Base-by-base conservation (phyloP, 2,888 invertebrate genomes). In the Limnephilus marmoratus region DNA sequence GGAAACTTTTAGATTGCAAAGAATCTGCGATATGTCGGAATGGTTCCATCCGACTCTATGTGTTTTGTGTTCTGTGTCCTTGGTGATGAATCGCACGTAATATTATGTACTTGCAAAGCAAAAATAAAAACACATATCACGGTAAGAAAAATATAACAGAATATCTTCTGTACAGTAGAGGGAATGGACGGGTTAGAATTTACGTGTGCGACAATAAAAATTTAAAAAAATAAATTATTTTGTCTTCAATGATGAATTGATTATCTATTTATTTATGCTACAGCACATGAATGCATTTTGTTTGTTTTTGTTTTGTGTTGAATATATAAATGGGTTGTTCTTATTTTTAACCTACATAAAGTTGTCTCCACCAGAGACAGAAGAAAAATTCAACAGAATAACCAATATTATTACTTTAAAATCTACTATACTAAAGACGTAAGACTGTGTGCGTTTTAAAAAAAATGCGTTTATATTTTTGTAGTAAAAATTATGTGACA, bases 151-250 rank as follows among this genome's bases (percentile, higher is more conserved):
- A 31, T 18, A 34, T 82, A 34, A 68, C 68, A 24, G 68, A 68
- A 24, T 68, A 68, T 68, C 68, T 68, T 68, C 68, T 68, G 68
- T 68, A 68, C n/a, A 68, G 68, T 68, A 68, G 68, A 68, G 68
- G 24, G 2, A 24, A 68, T 68, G 68, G 68, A 24, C 9, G 68
- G 68, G 68, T 68, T 24, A 49, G 49, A 86, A 86, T 86, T 49
- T 86, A 86, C 29, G 86, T 86, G 86, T 86, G 86, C 53, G 86
- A 86, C 86, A 86, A 86, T 86, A 86, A 86, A 86, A 45, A 83
- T 37, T 37, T 4, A 68, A 68, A 24, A 9, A 68, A 68, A 68
- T n/a, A 68, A n/a, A 24, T 24, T n/a, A 24, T 68, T 68, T 68
- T 85, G 41, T 85, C 82, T 85, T 85, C n/a, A 37, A 85, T 41